phyloP scores from a whole-genome alignment of 2,113 vertebrate species.

The Cryptomyrus ogoouensis region DNA sequence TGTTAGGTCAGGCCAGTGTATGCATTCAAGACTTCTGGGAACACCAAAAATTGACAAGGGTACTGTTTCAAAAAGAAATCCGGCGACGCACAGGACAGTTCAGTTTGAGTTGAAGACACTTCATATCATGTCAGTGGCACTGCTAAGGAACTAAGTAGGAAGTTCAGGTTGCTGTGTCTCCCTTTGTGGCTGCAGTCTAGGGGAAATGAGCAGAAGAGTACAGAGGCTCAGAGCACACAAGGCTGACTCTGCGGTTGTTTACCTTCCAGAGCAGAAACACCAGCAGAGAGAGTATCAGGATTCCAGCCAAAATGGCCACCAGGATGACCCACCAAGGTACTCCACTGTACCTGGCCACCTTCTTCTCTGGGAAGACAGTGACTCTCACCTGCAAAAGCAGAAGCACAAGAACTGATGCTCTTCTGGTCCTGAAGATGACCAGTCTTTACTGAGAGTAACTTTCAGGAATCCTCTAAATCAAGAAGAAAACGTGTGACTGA shows the following conservation, averaged over 20 bases:
- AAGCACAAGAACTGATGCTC: background rate
- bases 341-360: slow-evolving; percentile 67
- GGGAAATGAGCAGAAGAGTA: background rate
- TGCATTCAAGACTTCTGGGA: background rate
- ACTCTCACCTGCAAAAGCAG: slow-evolving; percentile 71
- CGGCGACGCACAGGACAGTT: background rate
- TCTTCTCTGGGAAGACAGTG: slow-evolving; percentile 79
- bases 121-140: background rate
- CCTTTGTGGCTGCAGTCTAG: background rate
- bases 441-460: background rate
- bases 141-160: background rate
- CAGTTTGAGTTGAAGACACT: background rate
- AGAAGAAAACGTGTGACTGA: slow-evolving; percentile 72
- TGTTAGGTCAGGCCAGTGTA: slow-evolving; percentile 36
- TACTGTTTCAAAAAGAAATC: background rate
- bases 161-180: background rate
- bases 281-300: slow-evolving; percentile 82
- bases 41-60: too few relatives aligned
- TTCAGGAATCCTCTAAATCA: slow-evolving; percentile 45
- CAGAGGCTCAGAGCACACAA: background rate
- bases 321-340: slow-evolving; percentile 93
- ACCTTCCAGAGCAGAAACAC: slow-evolving; percentile 96
- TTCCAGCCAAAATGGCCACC: slow-evolving; percentile 79
- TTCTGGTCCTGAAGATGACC: background rate
- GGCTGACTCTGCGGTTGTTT: slow-evolving; percentile 35